Evolutionary conservation across 2,888 invertebrate species (phyloP).

Genomic region (Liposcelis brunnea): DNA sequence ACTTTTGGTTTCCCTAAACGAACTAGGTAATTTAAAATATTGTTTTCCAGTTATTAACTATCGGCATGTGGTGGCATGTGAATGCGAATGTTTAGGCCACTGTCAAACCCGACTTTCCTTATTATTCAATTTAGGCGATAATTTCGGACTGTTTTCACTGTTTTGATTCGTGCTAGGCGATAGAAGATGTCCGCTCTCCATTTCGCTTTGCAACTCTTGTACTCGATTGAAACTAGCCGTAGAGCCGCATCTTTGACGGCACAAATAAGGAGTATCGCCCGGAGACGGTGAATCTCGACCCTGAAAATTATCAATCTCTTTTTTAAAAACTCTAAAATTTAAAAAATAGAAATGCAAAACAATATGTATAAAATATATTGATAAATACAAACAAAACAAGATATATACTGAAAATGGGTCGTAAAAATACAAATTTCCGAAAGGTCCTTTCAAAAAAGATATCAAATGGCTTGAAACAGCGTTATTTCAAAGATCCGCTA

Average conservation of each 20-base stretch:
- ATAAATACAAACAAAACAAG: constrained; percentile 6
- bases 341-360: constrained; percentile 10
- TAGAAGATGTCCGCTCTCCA: constrained; percentile 24
- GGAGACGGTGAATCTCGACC: constrained; percentile 55
- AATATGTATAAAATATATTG: constrained; percentile 4
- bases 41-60: constrained; percentile 20
- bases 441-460: neutral
- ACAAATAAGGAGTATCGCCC: constrained; percentile 61
- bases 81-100: too few species aligned
- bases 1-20: too few species aligned
- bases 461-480: too few species aligned
- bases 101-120: too few species aligned
- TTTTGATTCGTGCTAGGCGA: constrained; percentile 17
- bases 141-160: too few species aligned
- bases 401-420: constrained; percentile 10
- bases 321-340: constrained; percentile 9
- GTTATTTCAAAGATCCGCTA: too few species aligned
- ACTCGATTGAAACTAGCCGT: constrained; percentile 20
- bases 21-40: too few species aligned
- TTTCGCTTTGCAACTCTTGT: constrained; percentile 21
- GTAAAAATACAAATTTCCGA: constrained; percentile 8
- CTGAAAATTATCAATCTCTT: constrained; percentile 21
- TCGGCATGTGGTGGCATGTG: too few species aligned
- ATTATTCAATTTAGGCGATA: too few species aligned
- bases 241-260: constrained; percentile 57